Evolutionary conservation across 2,888 invertebrate genomes (phyloP), one percentile per base, ranked within the genome.

Genomic region (Sphaerophoria taeniata): DNA sequence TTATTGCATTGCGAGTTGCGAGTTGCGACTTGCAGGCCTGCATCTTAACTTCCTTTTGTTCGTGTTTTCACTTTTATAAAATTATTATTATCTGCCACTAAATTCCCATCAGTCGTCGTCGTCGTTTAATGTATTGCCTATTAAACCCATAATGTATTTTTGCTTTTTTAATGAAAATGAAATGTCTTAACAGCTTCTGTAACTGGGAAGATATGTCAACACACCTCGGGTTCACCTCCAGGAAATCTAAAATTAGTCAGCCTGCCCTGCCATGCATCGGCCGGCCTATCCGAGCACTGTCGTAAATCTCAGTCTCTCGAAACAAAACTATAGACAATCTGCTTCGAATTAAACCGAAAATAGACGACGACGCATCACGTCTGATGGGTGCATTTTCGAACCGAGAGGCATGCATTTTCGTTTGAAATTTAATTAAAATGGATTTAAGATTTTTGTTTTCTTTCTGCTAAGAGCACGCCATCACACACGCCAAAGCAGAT

Each of bases 291-390:
- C 39, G n/a, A 60, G 39, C 47, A 39, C 39, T 39, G 31, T 67
- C 39, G 67, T 67, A 53, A 67, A 67, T 67, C 14, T 67, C 24
- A 24, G 24, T 24, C 24, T 24, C 24, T 24, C 24, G 24, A 24
- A 34, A 49, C 0, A 33, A 53, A 53, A 39, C 33, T 11, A 3
- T 2, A 33, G 16, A 6, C 61, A 51, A 51, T 78, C 78, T 83
- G 78, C 63, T 83, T 73, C 56, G 56, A 77, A 77, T 82, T 51
- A 73, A 72, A 9, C 43, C 82, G 34, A 78, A 77, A 83, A 83
- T 83, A 83, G 82, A 78, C n/a, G 24, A 24, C 24, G 24, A 24
- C 24, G 24, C 24, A 24, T 24, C 24, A 24, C 24, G 24, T 24
- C 24, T 24, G 24, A 24, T 24, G 24, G 24, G 24, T 2, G 31